Percentiles rank a stretch among this genome's conserved stretches.
Evolutionary conservation across 2,888 invertebrate species (phyloP).

Genomic region (Azorinus chamasolen): DNA sequence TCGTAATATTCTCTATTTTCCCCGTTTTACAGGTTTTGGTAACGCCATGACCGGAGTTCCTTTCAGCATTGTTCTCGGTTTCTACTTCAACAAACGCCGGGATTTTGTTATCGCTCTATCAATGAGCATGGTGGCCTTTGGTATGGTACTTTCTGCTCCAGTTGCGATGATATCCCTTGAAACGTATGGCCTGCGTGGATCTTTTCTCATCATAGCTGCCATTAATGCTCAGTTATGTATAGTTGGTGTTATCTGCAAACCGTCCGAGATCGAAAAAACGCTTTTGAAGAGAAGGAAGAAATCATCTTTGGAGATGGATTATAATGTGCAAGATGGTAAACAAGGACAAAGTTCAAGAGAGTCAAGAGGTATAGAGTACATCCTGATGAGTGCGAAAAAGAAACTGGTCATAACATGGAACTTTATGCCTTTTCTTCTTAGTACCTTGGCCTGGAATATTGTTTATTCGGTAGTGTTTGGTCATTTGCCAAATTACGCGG

Average conservation of each 20-base stretch:
- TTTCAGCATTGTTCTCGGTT: conserved; percentile 56
- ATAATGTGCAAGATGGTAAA: no score
- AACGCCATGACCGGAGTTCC: conserved; percentile 51
- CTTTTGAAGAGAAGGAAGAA: conserved; percentile 7
- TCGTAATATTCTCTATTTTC: no score
- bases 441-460: conserved; percentile 49
- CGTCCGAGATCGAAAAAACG: conserved; percentile 39
- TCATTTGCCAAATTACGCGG: conserved; percentile 55
- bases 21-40: conserved; percentile 63
- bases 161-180: conserved; percentile 52
- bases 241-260: conserved; percentile 54
- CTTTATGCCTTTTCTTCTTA: conserved; percentile 47
- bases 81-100: conserved; percentile 60
- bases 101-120: conserved; percentile 46
- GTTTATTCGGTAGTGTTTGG: conserved; percentile 41
- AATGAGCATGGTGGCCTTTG: conserved; percentile 55
- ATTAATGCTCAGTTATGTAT: conserved; percentile 57
- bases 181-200: conserved; percentile 5
- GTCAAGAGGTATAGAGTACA: no score
- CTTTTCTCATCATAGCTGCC: conserved; percentile 57
- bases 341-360: not conserved
- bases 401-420: conserved; percentile 24
- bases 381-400: not conserved
- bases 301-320: not conserved
- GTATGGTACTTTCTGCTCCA: conserved; percentile 61